Base-by-base conservation (phyloP, 2,888 invertebrate genomes). In the Lasiommata megera region DNA sequence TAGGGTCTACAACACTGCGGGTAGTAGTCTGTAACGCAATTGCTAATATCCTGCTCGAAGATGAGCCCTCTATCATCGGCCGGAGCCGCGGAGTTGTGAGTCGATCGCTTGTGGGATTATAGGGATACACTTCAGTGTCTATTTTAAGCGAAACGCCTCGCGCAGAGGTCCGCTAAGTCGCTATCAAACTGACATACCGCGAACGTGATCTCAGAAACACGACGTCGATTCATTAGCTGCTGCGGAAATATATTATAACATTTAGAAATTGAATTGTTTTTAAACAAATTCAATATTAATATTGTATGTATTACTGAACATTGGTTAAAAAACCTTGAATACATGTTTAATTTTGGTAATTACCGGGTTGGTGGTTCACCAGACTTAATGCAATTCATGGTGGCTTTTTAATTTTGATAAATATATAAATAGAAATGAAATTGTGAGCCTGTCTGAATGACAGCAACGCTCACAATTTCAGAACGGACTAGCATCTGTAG, bases 1-100 rank as follows among this genome's bases (percentile, higher is more conserved):
- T 31, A 29, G 6, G 38, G n/a, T 52, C 14, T 16, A 52, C 11
- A 47, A 14, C 52, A 12, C 23, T 11, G n/a, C 23, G 16, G 23
- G 18, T 14, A 12, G 41, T 47, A 40, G 12, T 40, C 41, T 11
- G 46, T 46, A 46, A 23, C 51, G 54, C 61, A 58, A 61, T 61
- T 56, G 55, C 53, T 61, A 47, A 55, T 55, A 54, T 61, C 58
- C 61, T 58, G 55, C 31, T 58, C 43, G 47, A n/a, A 53, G 46
- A 57, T 57, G 46, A 57, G 52, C 52, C 38, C 57, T 56, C 56
- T 57, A 57, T 53, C 52, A 52, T 44, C 16, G 46, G 38, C 36
- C 1, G 40, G 57, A 17, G 46, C 29, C 36, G 43, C 46, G 38
- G 52, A 38, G 46, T 53, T 57, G 52, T 52, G 52, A 47, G 46